These are phyloP conservation scores for Gasterosteus aculeatus DNA, from an alignment of 2,113 vertebrate genomes.

Conservation along the genomic window DNA sequence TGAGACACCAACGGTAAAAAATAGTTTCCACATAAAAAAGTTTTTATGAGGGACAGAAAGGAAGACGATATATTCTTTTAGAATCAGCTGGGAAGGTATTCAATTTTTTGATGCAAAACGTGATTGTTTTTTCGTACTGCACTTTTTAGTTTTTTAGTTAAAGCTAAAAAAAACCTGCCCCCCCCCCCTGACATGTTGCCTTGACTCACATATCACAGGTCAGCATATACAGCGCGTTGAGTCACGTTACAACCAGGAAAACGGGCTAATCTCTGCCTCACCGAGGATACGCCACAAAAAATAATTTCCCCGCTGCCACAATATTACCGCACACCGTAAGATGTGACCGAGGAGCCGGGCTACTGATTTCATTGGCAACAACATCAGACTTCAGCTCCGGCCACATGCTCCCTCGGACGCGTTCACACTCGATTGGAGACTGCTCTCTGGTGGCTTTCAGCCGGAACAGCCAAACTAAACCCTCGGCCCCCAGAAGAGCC, in stretches of 20 bases:
- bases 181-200: slow-evolving; percentile 24
- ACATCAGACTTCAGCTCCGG: slow-evolving; percentile 36
- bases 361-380: slow-evolving; percentile 68
- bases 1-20: background rate
- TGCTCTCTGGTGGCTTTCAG: slow-evolving; percentile 73
- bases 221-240: slow-evolving; percentile 44
- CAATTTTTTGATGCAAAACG: background rate
- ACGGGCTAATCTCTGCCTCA: slow-evolving; percentile 56
- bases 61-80: background rate
- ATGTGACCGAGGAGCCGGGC: slow-evolving; percentile 53
- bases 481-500: background rate
- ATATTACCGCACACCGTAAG: slow-evolving; percentile 54
- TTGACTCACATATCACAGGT: slow-evolving; percentile 29
- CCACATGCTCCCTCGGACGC: slow-evolving; percentile 42
- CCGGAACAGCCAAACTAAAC: slow-evolving; percentile 53
- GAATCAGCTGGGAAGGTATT: background rate
- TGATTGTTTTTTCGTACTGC: slow-evolving; percentile 20
- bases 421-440: slow-evolving; percentile 54
- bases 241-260: slow-evolving; percentile 63
- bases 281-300: slow-evolving; percentile 47
- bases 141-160: background rate
- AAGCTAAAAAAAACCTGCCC: slow-evolving; percentile 35
- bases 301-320: slow-evolving; percentile 62
- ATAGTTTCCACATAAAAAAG: background rate
- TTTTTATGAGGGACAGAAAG: background rate